phyloP scores from a whole-genome alignment of 1,140 invertebrate genomes.

The Drosophila guanche region DNA sequence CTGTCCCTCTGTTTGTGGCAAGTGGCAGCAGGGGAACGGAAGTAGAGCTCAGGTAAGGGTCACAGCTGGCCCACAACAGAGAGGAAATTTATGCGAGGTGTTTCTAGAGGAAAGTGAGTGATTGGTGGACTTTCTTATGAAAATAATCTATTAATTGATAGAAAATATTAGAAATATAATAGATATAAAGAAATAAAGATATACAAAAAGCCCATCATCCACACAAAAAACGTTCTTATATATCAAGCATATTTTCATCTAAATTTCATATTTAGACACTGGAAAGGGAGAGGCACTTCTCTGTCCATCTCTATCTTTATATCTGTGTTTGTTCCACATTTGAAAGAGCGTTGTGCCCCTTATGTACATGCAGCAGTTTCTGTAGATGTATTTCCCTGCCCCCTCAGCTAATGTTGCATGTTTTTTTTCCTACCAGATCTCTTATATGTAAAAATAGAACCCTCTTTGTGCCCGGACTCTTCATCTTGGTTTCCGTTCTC shows the following conservation, averaged over 20 bases:
- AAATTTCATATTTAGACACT: too few species aligned
- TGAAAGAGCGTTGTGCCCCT: too few species aligned
- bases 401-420: constrained; percentile 10
- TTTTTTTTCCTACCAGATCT: constrained; percentile 3
- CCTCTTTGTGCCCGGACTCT: neutral
- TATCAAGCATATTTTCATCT: too few species aligned
- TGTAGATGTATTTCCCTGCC: constrained; percentile 18
- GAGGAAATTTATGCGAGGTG: neutral
- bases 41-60: constrained; percentile 20
- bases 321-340: too few species aligned
- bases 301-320: too few species aligned
- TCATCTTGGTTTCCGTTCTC: constrained; percentile 39
- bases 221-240: neutral
- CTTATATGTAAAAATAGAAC: constrained; percentile 67
- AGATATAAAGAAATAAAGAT: neutral
- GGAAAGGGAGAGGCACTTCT: too few species aligned
- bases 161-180: too few species aligned
- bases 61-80: neutral
- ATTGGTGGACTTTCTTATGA: neutral
- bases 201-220: neutral
- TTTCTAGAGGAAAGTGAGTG: neutral
- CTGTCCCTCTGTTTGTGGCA: constrained; percentile 1
- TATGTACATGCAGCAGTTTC: too few species aligned
- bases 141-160: neutral
- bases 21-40: constrained; percentile 5